phyloP scores from a whole-genome alignment of 92 coral and sea anemone genomes.

The Hydrozoanthus gracilis region DNA sequence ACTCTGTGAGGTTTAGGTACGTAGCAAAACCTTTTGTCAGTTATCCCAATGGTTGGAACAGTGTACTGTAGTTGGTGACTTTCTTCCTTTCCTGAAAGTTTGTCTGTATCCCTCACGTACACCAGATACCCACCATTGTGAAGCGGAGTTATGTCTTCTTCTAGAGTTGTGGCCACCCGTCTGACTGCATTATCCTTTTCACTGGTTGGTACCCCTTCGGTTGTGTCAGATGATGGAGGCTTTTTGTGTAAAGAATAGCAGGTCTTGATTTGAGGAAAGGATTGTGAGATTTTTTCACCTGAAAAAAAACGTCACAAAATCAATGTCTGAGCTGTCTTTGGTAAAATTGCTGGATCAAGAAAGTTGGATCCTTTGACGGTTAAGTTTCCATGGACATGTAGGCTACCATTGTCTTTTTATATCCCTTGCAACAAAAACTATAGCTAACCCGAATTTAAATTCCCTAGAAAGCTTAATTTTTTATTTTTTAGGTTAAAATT shows the following conservation, averaged over 20 bases:
- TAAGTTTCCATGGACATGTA: no score
- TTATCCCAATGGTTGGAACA: neutral
- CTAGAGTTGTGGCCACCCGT: conserved; percentile 18
- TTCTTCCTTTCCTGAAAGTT: conserved; percentile 12
- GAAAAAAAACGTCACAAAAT: conserved; percentile 4
- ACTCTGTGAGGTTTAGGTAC: neutral
- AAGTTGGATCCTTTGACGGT: no score
- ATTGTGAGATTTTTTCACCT: conserved; percentile 21
- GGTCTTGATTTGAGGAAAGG: conserved; percentile 71
- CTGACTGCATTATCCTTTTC: neutral
- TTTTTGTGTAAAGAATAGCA: conserved; percentile 63
- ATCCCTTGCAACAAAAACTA: no score
- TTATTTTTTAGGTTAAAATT: no score
- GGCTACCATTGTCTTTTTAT: no score
- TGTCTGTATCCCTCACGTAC: neutral
- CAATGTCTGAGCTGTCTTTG: neutral
- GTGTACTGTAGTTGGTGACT: neutral
- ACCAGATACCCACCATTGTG: conserved; percentile 9
- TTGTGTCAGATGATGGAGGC: neutral
- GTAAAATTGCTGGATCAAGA: neutral
- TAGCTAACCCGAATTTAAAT: no score
- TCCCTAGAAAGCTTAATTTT: no score
- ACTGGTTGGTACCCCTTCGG: conserved; percentile 7
- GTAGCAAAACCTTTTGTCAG: neutral
- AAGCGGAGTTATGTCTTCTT: neutral